Conservation (phyloP, 2,797 vertebrate genomes). For the Urophycis tenuis region DNA sequence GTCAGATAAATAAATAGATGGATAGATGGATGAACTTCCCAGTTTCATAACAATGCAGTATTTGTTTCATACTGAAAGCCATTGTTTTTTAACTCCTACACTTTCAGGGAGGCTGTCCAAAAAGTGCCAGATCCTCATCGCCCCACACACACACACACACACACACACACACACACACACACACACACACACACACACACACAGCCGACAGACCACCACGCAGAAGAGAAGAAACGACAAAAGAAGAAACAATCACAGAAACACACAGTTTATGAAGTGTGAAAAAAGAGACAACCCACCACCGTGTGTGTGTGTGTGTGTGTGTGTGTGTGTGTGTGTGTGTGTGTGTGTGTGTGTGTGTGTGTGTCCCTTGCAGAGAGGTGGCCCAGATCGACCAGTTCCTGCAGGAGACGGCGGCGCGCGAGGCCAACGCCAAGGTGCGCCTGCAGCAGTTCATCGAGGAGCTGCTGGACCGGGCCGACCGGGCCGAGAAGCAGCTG, state of each 20-base stretch:
- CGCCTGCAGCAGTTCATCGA: slow-evolving; percentile 98
- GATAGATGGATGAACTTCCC: neutral
- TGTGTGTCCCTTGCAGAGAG: slow-evolving; percentile 80
- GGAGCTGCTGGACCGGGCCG: slow-evolving; percentile 93
- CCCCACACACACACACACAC: neutral
- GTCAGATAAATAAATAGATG: neutral
- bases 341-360: too few relatives aligned
- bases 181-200: too few relatives aligned
- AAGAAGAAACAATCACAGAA: neutral
- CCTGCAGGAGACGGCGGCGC: slow-evolving; percentile 93
- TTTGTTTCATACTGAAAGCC: neutral
- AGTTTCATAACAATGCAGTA: neutral
- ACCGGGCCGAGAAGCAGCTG: slow-evolving; percentile 93
- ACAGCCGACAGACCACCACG: neutral
- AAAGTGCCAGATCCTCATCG: neutral
- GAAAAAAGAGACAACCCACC: neutral
- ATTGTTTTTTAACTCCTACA: neutral
- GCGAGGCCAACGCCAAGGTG: slow-evolving; percentile 94
- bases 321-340: too few relatives aligned
- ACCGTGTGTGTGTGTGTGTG: neutral
- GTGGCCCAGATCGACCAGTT: slow-evolving; percentile 96
- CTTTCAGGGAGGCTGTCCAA: neutral
- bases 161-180: too few relatives aligned
- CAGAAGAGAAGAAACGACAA: neutral
- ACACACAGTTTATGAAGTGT: neutral